A percentile compares a stretch with the other conserved stretches of the same genome.
Conservation (phyloP, 1,140 invertebrate genomes). For the Plectrocnemia conspersa region DNA sequence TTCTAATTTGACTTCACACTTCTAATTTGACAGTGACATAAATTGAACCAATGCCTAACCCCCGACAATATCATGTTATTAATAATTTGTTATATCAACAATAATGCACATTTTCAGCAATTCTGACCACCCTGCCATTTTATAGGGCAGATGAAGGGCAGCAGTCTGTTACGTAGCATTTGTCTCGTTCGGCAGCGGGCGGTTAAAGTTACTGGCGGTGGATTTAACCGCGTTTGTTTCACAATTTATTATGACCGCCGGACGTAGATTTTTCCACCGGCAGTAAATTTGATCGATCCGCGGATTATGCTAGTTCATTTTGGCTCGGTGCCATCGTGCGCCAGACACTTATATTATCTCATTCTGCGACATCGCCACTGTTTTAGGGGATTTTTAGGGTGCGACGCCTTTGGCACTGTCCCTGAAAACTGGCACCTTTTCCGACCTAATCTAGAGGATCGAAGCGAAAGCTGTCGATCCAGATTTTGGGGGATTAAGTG, state of each 20-base stretch:
- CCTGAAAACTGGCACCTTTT: no score
- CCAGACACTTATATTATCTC: slow-evolving; percentile 17
- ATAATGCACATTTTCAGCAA: no score
- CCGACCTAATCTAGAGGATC: no score
- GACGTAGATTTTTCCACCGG: slow-evolving; percentile 28
- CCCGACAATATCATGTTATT: neutral
- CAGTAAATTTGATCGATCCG: slow-evolving; percentile 33
- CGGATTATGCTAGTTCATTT: slow-evolving; percentile 29
- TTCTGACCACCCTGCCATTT: no score
- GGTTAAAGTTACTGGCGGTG: slow-evolving; percentile 21
- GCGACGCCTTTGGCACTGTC: no score
- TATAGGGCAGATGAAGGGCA: neutral
- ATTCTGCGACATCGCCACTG: no score
- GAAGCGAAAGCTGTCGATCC: no score
- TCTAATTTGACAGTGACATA: no score
- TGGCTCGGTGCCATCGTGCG: slow-evolving; percentile 24
- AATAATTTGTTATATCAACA: neutral
- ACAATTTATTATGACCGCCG: slow-evolving; percentile 29
- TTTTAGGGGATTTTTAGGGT: no score
- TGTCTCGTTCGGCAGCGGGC: neutral
- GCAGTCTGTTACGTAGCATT: neutral
- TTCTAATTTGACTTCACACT: no score
- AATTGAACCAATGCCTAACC: neutral
- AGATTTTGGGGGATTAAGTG: no score
- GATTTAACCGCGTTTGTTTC: slow-evolving; percentile 31